These are phyloP conservation scores for Ictalurus furcatus DNA, from an alignment of 2,113 vertebrate genomes.

Conservation along the genomic window DNA sequence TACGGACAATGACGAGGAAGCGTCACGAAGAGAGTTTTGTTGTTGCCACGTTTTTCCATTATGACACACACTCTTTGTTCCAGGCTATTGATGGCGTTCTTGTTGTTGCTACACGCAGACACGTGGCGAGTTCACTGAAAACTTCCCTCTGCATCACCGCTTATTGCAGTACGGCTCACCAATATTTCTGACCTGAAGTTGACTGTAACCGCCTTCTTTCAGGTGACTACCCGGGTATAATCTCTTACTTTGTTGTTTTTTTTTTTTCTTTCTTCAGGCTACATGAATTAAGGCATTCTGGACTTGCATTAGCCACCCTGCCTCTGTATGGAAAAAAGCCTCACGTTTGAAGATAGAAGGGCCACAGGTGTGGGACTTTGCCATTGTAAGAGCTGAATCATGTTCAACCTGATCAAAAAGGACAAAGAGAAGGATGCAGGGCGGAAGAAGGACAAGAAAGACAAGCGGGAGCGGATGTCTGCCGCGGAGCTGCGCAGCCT, in stretches of 20 bases:
- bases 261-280: slow-evolving; percentile 29
- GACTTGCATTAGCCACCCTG: slow-evolving; percentile 34
- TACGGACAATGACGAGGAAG: too few relatives aligned
- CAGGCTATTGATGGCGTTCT: not conserved
- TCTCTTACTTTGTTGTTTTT: not conserved
- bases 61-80: not conserved
- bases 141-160: not conserved
- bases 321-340: slow-evolving; percentile 57
- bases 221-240: not conserved
- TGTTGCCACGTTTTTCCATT: not conserved
- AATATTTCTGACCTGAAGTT: not conserved
- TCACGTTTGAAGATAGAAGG: slow-evolving; percentile 44
- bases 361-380: slow-evolving; percentile 36
- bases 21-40: not conserved
- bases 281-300: slow-evolving; percentile 26
- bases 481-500: slow-evolving; percentile 89
- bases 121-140: not conserved
- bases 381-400: slow-evolving; percentile 47
- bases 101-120: not conserved
- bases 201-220: not conserved
- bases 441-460: slow-evolving; percentile 90
- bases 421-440: slow-evolving; percentile 85
- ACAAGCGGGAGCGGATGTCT: slow-evolving; percentile 94
- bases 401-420: slow-evolving; percentile 93
- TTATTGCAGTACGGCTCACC: not conserved